These are phyloP conservation scores for Sinohyriopsis cumingii DNA, from an alignment of 2,888 invertebrate genomes.

Conservation along the genomic window DNA sequence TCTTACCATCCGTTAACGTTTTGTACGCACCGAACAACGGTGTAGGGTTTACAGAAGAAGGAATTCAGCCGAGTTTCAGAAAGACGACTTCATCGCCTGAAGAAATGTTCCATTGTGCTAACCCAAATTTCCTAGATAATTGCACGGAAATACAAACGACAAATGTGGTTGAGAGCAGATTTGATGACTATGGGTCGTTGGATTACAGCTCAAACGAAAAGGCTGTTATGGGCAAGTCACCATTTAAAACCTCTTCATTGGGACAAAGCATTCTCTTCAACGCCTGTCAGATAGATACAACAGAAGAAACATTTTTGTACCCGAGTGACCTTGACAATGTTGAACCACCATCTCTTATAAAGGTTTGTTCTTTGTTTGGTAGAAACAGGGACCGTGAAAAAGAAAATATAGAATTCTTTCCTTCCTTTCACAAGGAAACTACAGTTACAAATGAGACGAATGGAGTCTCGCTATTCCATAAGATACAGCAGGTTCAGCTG, in stretches of 20 bases:
- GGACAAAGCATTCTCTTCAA: conserved; percentile 22
- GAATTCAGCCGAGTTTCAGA: too few species aligned
- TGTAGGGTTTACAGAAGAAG: too few species aligned
- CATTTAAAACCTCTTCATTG: conserved; percentile 17
- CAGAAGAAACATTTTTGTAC: conserved; percentile 12
- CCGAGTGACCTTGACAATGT: conserved; percentile 13
- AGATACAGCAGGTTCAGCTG: conserved; percentile 25
- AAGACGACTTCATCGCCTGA: too few species aligned
- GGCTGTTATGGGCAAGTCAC: background rate
- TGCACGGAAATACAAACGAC: conserved; percentile 4
- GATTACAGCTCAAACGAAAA: background rate
- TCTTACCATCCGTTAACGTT: too few species aligned
- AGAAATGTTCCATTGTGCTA: too few species aligned
- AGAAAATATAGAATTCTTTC: conserved; percentile 18
- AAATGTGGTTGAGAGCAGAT: conserved; percentile 3
- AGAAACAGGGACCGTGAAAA: background rate
- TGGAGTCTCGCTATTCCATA: conserved; percentile 18
- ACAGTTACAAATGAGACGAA: conserved; percentile 15
- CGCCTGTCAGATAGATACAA: conserved; percentile 11
- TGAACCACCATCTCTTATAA: too few species aligned
- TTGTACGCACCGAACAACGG: too few species aligned
- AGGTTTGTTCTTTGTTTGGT: too few species aligned
- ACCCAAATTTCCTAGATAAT: background rate
- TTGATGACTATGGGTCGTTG: conserved; percentile 2
- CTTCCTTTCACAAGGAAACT: conserved; percentile 30